Base-by-base conservation (phyloP, 1,140 invertebrate genomes). In the Penaeus chinensis region DNA sequence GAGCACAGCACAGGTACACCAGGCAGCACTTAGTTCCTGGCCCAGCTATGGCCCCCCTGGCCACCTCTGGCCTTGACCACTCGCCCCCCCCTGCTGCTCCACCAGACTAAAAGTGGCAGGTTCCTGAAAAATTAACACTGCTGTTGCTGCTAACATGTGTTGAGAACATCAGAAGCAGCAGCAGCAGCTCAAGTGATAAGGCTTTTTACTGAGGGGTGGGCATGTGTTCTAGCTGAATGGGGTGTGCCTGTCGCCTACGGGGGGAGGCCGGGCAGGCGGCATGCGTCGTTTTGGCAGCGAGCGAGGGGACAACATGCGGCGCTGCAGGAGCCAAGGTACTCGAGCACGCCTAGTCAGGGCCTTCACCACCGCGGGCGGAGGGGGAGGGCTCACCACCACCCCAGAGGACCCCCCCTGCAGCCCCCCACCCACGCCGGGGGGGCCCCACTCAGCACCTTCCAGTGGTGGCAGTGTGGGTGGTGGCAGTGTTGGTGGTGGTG, bases 291-390 rank as follows among this genome's bases (percentile, higher is more conserved):
- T 91, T 89, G 79, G 91, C 90, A 92, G 92, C 88, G 92, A 90
- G 92, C 86, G 86, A 32, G 91, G 90, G 79, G 92, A 93, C 69
- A 91, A 92, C 81, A 93, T 94, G 92, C 93, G 95, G 92, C 94
- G 95, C 91, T 96, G 95, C 92, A 95, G 96, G 93, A 96, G 95
- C 93, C 96, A 97, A 96, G 96, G 96, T 96, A 96, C 96, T 94
- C 91, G 91, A 87, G 90, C 91, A 89, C 89, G 91, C 89, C 90
- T 92, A 88, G 91, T 92, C 91, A 91, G 91, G 90, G 91, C 91
- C 91, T 91, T 91, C 91, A 91, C 93, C 93, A 93, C 92, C 92
- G 92, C 91, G 92, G 88, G 93, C 93, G 90, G 89, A 81, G 89
- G 78, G 69, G 91, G 91, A 91, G 91, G 92, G 92, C 88, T 86